Conservation (phyloP, 2,797 vertebrate genomes). For the Antennarius maculatus region DNA sequence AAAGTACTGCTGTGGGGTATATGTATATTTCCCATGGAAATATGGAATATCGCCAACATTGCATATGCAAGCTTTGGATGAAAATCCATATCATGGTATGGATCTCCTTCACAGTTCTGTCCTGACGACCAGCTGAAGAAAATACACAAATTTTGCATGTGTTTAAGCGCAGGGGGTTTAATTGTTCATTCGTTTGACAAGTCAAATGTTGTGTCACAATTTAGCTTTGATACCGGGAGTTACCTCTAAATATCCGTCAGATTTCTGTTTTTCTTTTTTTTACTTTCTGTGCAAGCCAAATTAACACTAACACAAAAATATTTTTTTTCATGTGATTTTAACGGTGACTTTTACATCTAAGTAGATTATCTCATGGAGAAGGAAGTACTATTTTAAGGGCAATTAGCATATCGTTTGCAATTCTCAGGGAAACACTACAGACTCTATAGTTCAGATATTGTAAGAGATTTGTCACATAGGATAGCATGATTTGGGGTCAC, state of each 20-base stretch:
- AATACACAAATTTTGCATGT: not conserved
- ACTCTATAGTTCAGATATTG: not conserved
- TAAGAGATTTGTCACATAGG: not conserved
- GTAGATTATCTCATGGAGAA: not conserved
- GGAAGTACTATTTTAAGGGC: not conserved
- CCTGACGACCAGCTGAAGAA: not conserved
- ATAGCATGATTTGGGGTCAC: not conserved
- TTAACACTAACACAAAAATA: not conserved
- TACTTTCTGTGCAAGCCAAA: not conserved
- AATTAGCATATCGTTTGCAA: not conserved
- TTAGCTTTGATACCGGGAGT: not conserved
- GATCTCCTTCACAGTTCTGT: not conserved
- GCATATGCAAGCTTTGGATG: slow-evolving; percentile 16
- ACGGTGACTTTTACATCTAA: not conserved
- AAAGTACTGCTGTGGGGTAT: slow-evolving; percentile 32
- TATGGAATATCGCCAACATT: slow-evolving; percentile 32
- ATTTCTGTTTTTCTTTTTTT: not conserved
- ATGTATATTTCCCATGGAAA: slow-evolving; percentile 79
- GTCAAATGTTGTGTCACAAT: not conserved
- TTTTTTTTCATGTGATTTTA: not conserved
- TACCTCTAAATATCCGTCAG: not conserved
- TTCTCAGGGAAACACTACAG: slow-evolving; percentile 19
- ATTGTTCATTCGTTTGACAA: slow-evolving; percentile 2
- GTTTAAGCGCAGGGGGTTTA: not conserved
- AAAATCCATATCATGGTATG: slow-evolving; percentile 6